Evolutionary conservation across 2,113 vertebrate genomes (phyloP).

Genomic region (Tretioscincus oriximinensis): DNA sequence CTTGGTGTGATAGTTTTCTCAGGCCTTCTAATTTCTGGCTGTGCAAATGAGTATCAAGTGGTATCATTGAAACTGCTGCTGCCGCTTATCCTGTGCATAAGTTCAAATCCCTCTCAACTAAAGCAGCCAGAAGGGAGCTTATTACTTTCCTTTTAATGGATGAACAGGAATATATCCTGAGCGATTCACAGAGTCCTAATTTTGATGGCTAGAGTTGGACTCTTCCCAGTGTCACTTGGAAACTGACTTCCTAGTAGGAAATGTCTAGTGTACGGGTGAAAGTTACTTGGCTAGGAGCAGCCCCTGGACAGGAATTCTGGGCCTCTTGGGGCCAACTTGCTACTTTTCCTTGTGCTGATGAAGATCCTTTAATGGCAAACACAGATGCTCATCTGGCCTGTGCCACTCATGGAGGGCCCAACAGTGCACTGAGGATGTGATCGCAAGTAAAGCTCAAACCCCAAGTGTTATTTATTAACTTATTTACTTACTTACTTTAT

Average conservation of each 20-base stretch:
- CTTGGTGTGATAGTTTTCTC: too few relatives aligned
- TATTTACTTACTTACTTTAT: too few relatives aligned
- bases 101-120: not conserved
- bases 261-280: not conserved
- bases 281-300: not conserved
- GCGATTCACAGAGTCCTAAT: not conserved
- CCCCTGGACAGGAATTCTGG: slow-evolving; percentile 7
- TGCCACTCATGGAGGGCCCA: not conserved
- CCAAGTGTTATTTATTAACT: not conserved
- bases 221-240: not conserved
- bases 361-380: slow-evolving; percentile 17
- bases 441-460: slow-evolving; percentile 3
- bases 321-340: not conserved
- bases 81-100: not conserved
- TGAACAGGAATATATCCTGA: not conserved
- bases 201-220: not conserved
- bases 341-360: not conserved
- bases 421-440: not conserved
- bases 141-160: not conserved
- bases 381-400: slow-evolving; percentile 13
- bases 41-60: not conserved
- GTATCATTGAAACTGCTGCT: not conserved
- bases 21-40: too few relatives aligned
- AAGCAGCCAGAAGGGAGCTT: not conserved
- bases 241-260: slow-evolving; percentile 21